Conservation (phyloP, 2,797 vertebrate genomes). For the Lacerta viridis region DNA sequence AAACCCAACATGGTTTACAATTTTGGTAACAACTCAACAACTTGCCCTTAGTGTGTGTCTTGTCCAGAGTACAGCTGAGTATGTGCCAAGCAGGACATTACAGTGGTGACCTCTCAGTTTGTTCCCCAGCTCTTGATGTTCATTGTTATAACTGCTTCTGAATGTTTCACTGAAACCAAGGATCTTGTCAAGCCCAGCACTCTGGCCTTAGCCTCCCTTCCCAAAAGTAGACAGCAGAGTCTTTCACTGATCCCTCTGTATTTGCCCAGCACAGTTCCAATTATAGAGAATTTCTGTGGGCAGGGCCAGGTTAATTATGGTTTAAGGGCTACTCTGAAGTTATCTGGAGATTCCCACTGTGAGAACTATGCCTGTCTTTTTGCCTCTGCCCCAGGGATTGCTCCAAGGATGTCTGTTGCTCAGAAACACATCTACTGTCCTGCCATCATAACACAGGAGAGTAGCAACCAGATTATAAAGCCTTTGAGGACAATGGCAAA, state of each 20-base stretch:
- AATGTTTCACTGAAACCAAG: not conserved
- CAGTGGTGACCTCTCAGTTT: not conserved
- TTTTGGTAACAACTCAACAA: not conserved
- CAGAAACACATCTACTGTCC: slow-evolving; percentile 53
- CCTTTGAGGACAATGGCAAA: not conserved
- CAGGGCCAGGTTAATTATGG: not conserved
- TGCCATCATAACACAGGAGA: not conserved
- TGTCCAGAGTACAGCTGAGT: not conserved
- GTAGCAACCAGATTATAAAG: not conserved
- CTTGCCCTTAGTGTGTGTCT: not conserved
- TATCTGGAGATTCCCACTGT: not conserved
- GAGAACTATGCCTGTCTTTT: slow-evolving; percentile 33
- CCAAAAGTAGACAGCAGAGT: not conserved
- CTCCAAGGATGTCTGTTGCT: slow-evolving; percentile 64
- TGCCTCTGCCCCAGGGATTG: slow-evolving; percentile 58
- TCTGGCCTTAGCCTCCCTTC: not conserved
- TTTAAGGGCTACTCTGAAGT: not conserved
- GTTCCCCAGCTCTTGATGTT: too few species aligned
- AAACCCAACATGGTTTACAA: not conserved
- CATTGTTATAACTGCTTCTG: not conserved
- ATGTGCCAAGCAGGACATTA: not conserved
- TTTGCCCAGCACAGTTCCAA: not conserved
- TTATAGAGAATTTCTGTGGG: not conserved
- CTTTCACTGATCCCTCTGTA: not conserved
- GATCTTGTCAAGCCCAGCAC: not conserved